Conservation (phyloP, 1,140 invertebrate species). For the Conopomorpha cramerella region DNA sequence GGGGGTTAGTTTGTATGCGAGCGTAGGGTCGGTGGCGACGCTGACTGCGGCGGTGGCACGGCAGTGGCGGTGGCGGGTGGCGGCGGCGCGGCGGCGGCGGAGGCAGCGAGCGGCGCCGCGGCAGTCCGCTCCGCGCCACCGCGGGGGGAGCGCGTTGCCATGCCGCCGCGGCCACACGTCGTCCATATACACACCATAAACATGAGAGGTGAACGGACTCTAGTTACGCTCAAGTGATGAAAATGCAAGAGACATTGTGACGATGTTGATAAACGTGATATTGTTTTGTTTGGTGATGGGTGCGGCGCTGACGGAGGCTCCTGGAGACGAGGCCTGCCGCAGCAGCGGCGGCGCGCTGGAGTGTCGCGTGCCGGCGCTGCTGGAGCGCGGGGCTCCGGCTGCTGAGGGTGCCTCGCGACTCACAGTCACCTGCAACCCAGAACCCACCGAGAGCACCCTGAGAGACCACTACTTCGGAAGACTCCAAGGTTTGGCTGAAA, state of each 20-base stretch:
- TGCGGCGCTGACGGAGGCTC: constrained; percentile 50
- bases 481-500: constrained; percentile 70
- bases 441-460: constrained; percentile 71
- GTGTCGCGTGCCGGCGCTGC: constrained; percentile 57
- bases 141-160: constrained; percentile 8
- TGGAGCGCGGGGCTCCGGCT: constrained; percentile 57
- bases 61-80: not conserved
- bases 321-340: constrained; percentile 50
- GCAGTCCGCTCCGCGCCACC: constrained; percentile 39
- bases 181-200: not conserved
- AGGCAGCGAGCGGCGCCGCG: constrained; percentile 10
- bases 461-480: constrained; percentile 68
- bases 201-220: not conserved
- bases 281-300: constrained; percentile 56
- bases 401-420: constrained; percentile 66
- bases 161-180: too few species aligned
- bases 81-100: not conserved
- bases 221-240: too few species aligned
- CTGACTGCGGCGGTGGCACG: constrained; percentile 5
- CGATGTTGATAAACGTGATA: constrained; percentile 53
- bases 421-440: constrained; percentile 68
- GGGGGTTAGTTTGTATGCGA: constrained; percentile 46
- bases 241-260: constrained; percentile 54
- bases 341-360: constrained; percentile 68
- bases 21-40: constrained; percentile 40